Evolutionary conservation across 2,797 vertebrate species (phyloP).

Genomic region (Babyrousa celebensis): DNA sequence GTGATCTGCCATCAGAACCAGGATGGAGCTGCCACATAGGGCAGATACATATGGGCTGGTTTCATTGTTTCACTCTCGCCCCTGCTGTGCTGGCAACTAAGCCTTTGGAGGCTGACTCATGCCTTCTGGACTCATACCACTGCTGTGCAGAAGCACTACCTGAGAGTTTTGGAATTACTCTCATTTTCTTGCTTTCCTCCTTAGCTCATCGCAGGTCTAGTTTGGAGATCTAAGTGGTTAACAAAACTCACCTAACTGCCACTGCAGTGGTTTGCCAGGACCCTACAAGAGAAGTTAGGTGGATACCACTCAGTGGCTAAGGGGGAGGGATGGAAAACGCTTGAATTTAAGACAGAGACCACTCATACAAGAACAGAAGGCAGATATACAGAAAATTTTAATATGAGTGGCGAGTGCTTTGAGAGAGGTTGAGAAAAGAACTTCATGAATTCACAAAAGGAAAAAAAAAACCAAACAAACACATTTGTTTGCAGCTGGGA

Average conservation of each 20-base stretch:
- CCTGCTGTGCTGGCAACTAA: neutral
- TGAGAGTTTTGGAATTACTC: neutral
- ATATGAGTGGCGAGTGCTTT: neutral
- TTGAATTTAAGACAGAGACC: neutral
- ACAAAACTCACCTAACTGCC: neutral
- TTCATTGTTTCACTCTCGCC: neutral
- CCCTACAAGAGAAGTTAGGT: neutral
- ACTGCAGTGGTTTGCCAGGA: neutral
- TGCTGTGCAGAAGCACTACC: neutral
- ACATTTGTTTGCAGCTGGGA: neutral
- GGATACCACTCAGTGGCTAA: neutral
- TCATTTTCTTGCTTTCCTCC: neutral
- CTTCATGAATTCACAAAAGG: slow-evolving; percentile 24
- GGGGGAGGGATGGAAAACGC: neutral
- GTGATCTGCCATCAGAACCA: neutral
- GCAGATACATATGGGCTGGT: neutral
- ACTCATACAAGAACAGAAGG: neutral
- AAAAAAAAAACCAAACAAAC: neutral
- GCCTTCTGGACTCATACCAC: neutral
- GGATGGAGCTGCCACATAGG: neutral
- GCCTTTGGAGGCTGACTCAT: neutral
- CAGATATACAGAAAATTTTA: neutral
- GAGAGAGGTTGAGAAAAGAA: slow-evolving; percentile 39
- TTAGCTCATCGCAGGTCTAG: neutral
- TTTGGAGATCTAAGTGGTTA: neutral